Evolutionary conservation across 2,797 vertebrate genomes (phyloP).

Genomic region (Calcarius lapponicus): DNA sequence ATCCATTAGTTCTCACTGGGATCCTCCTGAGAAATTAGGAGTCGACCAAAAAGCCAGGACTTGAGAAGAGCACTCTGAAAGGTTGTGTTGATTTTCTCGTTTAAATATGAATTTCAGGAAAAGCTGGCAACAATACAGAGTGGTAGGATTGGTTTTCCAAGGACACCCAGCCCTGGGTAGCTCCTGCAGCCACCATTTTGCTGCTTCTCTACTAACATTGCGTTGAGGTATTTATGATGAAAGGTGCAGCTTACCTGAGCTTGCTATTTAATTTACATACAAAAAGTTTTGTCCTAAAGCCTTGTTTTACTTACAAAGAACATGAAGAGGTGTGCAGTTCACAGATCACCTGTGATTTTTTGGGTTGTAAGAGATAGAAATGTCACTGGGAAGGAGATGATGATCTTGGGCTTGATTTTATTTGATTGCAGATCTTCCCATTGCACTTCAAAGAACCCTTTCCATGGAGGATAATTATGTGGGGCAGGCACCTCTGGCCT

Average conservation of each 20-base stretch:
- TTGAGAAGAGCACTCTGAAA: not conserved
- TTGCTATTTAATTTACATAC: not conserved
- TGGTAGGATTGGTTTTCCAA: not conserved
- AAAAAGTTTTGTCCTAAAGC: not conserved
- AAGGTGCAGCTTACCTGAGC: not conserved
- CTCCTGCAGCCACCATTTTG: not conserved
- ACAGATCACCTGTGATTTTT: not conserved
- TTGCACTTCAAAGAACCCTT: not conserved
- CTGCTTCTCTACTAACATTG: not conserved
- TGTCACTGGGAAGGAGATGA: not conserved
- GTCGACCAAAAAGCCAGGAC: not conserved
- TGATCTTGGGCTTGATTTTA: not conserved
- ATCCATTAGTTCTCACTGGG: not conserved
- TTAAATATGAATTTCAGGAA: not conserved
- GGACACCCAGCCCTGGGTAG: rapidly evolving
- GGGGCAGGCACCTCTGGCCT: not conserved
- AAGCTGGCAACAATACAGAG: not conserved
- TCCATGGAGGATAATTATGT: not conserved
- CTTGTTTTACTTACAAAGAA: not conserved
- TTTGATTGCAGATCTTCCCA: not conserved
- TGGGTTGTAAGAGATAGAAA: not conserved
- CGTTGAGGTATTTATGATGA: not conserved
- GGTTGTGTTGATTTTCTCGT: not conserved
- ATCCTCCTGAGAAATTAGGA: not conserved
- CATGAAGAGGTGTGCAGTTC: rapidly evolving